These are phyloP conservation scores for Linhomoeus sp. DNA, from an alignment of 2,888 invertebrate genomes.

Conservation along the genomic window DNA sequence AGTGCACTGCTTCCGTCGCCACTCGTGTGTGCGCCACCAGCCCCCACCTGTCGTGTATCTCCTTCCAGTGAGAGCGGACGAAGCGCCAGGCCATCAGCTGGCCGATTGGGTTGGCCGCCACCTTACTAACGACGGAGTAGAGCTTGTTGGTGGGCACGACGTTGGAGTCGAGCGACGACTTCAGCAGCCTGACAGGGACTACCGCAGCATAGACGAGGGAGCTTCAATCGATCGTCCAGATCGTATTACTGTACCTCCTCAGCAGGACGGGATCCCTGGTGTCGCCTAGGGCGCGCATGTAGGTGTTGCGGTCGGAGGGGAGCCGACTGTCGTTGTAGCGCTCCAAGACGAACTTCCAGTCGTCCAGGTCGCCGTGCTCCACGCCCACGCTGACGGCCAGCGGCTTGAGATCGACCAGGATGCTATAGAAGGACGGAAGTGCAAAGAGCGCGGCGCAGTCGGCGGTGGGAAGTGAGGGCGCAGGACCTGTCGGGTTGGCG, in stretches of 20 bases:
- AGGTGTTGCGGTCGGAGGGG: neutral
- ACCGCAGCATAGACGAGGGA: too few species aligned
- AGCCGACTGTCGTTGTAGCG: too few species aligned
- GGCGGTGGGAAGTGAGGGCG: too few species aligned
- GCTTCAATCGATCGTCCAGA: neutral
- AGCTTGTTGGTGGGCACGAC: conserved; percentile 20
- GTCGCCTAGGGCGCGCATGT: neutral
- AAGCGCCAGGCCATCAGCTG: conserved; percentile 52
- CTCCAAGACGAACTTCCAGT: conserved; percentile 13
- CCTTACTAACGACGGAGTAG: conserved; percentile 47
- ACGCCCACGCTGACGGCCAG: conserved; percentile 15
- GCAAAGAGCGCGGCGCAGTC: too few species aligned
- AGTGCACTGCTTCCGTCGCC: too few species aligned
- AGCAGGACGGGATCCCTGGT: neutral
- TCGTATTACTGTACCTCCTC: neutral
- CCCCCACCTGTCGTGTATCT: conserved; percentile 36
- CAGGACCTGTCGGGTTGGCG: too few species aligned
- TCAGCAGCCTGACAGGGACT: neutral
- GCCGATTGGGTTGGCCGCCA: conserved; percentile 49
- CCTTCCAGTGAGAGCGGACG: conserved; percentile 47
- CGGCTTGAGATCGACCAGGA: conserved; percentile 12
- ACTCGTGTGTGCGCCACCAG: too few species aligned
- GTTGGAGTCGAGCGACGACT: conserved; percentile 17
- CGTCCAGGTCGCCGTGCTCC: conserved; percentile 9
- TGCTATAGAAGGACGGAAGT: too few species aligned